Evolutionary conservation across 2,797 vertebrate genomes (phyloP), one percentile per base, ranked within the genome.

Genomic region (Pelodytes ibericus): DNA sequence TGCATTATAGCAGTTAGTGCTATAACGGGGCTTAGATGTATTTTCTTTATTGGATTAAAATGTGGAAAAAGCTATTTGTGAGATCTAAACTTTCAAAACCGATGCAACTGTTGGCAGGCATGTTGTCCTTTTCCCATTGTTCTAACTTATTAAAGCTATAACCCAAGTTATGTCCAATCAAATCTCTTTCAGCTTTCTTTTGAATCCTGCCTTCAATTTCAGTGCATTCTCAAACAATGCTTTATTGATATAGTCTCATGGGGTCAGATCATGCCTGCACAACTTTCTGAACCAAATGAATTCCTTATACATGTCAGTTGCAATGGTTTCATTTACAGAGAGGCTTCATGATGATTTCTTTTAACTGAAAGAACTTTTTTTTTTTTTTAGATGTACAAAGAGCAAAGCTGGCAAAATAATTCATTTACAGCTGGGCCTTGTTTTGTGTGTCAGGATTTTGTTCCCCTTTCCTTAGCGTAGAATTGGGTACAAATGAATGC

Each of bases 221-320:
- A 72, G 51, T 63, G 62, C 22, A 36, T 63, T 20, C 4, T 20
- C 65, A 27, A 72, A 72, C 75, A 78, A 65, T 60, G 20, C 30
- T 36, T 66, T 60, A 51, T 72, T 72, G 49, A 78, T 49, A 61
- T 53, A 60, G 44, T 30, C 65, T 78, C 69, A 78, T 61, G 39
- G 6, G 30, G 36, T 10, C 39, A 72, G 60, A 60, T 41, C 59
- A 30, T 57, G 15, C 24, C 71, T 61, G 30, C 41, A 4, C 4
- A 25, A 33, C 71, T 74, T 72, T 74, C 6, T 68, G 71, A 82
- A 77, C 64, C 47, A 51, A 80, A 82, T 79, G 53, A 22, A 70
- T 56, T 58, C 29, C 39, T 79, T 72, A 61, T 81, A 82, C n/a
- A 59, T 73, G 61, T 30, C 47, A 64, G 25, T 75, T 30, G 67